phyloP scores from a whole-genome alignment of 2,113 vertebrate genomes.

The Heterocephalus glaber region DNA sequence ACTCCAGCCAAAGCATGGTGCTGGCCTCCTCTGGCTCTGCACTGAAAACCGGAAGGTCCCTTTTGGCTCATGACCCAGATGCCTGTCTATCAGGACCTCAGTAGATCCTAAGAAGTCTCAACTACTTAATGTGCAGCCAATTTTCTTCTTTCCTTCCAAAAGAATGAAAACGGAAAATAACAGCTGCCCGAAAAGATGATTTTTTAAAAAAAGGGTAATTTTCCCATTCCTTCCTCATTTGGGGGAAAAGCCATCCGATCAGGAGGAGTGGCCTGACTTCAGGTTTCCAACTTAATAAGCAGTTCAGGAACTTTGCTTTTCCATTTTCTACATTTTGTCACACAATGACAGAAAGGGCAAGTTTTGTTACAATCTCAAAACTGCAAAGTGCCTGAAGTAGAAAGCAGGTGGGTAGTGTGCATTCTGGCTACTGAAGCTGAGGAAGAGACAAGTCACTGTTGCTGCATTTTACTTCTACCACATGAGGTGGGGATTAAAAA shows the following conservation, averaged over 20 bases:
- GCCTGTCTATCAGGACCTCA: background rate
- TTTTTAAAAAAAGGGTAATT: background rate
- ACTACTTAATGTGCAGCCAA: background rate
- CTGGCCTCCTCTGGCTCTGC: background rate
- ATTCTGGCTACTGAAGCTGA: background rate
- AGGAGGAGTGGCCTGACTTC: background rate
- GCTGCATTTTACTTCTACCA: background rate
- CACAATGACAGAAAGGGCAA: background rate
- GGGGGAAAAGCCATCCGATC: background rate
- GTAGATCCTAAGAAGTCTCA: background rate
- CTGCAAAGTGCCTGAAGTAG: background rate
- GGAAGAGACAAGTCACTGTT: background rate
- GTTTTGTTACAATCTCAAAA: background rate
- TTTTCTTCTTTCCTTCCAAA: background rate
- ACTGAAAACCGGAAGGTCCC: background rate
- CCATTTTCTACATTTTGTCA: background rate
- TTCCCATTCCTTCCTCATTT: background rate
- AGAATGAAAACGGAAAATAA: background rate
- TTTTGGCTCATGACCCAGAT: rapidly evolving
- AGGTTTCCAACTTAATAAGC: background rate
- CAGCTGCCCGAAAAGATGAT: background rate
- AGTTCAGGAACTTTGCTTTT: background rate
- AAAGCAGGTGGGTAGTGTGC: background rate
- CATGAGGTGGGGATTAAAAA: background rate
- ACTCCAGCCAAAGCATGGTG: background rate